These are phyloP conservation scores for Trachelus stipa DNA, from an alignment of 2,888 invertebrate genomes.

Conservation along the genomic window DNA sequence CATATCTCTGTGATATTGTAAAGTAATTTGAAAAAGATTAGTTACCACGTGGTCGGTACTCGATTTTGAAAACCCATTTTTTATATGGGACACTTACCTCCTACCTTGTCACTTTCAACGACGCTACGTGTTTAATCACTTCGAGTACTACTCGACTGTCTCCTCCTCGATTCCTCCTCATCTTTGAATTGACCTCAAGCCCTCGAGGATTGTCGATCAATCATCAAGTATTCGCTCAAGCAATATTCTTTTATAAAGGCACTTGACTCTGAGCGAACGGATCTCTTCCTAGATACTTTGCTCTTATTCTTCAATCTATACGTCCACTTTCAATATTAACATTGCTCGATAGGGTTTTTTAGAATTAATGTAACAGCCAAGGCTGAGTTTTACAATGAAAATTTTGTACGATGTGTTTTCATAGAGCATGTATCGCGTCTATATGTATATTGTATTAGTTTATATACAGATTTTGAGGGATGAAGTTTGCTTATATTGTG, in stretches of 20 bases:
- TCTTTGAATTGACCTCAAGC: slow-evolving; percentile 35
- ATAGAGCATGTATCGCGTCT: neutral
- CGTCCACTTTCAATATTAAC: neutral
- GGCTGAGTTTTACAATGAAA: neutral
- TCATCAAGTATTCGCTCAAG: slow-evolving; percentile 15
- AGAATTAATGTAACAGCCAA: neutral
- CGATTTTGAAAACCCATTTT: neutral
- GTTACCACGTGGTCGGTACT: neutral
- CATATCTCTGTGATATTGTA: neutral
- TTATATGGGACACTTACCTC: neutral
- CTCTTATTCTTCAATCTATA: neutral
- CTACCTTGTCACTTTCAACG: neutral
- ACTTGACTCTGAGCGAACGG: neutral
- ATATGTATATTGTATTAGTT: neutral
- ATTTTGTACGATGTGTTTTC: neutral
- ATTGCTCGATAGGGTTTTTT: neutral
- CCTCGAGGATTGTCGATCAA: slow-evolving; percentile 13
- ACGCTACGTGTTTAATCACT: slow-evolving; percentile 26
- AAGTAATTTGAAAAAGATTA: neutral
- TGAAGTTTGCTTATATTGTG: neutral
- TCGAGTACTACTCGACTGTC: neutral
- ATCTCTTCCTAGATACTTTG: neutral
- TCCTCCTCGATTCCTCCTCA: slow-evolving; percentile 24
- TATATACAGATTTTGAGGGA: neutral
- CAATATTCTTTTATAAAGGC: slow-evolving; percentile 16